Evolutionary conservation across 2,113 vertebrate genomes (phyloP), one percentile per base, ranked within the genome.

Genomic region (Muscicapa adusta): DNA sequence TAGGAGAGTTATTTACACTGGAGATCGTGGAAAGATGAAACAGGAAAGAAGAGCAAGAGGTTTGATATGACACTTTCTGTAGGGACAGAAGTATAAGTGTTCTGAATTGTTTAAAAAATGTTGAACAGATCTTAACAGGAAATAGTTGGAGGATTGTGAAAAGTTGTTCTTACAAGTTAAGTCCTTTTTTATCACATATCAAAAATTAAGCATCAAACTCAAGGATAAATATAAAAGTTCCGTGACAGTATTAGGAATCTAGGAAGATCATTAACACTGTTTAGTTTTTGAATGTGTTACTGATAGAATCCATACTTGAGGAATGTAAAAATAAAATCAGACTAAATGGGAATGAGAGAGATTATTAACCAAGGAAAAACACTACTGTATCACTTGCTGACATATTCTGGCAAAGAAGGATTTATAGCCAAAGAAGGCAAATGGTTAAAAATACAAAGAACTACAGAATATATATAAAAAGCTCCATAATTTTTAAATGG

Each of bases 401-500:
- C 3, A 14, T 20, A 50, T 6, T 58, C 8, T 54, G 11, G 1
- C 42, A 36, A 62, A 66, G 18, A 40, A 80, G 45, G n/a, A 3
- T n/a, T 74, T 34, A 53, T 11, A 74, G 20, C 4, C 28, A 61
- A 85, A 70, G 29, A 53, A 81, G 4, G 3, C 2, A 88, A 66
- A 53, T 6, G 17, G 9, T 53, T 85, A 31, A 80, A 93, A 66
- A 7, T 12, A n/a, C 8, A 9, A 57, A 48, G 33, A 50, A 54
- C 4, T 3, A 36, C 11, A 76, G 8, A 51, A 68, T 65, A 43
- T 23, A 16, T 22, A 14, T 16, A 9, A 31, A 61, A 63, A 57
- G 3, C 0, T 2, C 1, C 0, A 1, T 40, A 0, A 56, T 65
- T 77, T 85, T 81, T 2, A 82, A 81, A 56, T n/a, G 5, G 19